Percentiles rank a stretch among this genome's conserved stretches.
Evolutionary conservation across 1,140 invertebrate species (phyloP).

Genomic region (Trichomalopsis sarcophagae): DNA sequence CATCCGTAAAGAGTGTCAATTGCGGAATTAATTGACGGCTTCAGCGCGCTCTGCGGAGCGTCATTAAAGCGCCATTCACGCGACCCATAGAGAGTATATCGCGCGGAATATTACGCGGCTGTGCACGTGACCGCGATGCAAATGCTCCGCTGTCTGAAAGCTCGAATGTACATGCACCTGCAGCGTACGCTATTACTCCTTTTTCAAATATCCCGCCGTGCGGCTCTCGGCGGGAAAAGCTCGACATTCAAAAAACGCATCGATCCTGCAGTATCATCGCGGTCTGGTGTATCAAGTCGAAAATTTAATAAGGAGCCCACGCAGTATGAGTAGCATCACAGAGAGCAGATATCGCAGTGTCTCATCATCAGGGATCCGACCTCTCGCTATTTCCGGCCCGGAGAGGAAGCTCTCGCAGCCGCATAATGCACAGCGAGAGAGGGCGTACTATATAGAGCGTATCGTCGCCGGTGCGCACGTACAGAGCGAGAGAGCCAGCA

Average conservation of each 20-base stretch:
- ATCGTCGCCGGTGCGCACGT: neutral
- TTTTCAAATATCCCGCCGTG: too few relatives aligned
- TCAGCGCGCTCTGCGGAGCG: conserved; percentile 6
- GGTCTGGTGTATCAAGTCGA: too few relatives aligned
- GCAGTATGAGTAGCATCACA: too few relatives aligned
- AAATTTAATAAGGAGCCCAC: too few relatives aligned
- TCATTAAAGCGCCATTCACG: conserved; percentile 63
- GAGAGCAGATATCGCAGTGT: neutral
- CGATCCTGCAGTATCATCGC: too few relatives aligned
- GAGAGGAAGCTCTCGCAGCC: neutral
- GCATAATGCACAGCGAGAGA: neutral
- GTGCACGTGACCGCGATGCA: conserved; percentile 42
- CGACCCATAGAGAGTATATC: conserved; percentile 49
- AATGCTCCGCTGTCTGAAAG: conserved; percentile 8
- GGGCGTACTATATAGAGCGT: neutral
- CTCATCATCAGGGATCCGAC: neutral
- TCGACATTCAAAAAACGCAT: too few relatives aligned
- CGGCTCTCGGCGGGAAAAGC: too few relatives aligned
- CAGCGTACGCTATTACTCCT: too few relatives aligned
- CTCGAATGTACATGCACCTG: too few relatives aligned
- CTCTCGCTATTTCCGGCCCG: neutral
- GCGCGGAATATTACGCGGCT: conserved; percentile 37
- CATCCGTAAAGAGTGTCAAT: conserved; percentile 38
- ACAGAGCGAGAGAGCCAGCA: neutral
- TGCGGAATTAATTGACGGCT: conserved; percentile 42